Percentiles rank a stretch among this genome's conserved stretches.
Conservation (phyloP, 2,888 invertebrate genomes). For the Platyscelio sp. region DNA sequence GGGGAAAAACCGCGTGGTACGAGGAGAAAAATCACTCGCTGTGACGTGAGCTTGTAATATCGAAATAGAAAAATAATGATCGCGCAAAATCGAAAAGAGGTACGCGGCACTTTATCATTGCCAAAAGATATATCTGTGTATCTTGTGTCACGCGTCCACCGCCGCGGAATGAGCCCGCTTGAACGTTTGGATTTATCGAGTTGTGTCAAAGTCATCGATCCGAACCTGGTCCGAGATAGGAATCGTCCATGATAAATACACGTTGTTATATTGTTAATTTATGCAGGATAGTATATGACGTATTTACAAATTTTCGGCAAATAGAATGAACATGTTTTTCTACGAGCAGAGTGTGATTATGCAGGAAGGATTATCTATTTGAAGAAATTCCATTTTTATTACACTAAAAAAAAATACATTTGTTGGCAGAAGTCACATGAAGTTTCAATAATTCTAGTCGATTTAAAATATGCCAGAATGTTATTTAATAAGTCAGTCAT, state of each 20-base stretch:
- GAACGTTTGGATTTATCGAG: slow-evolving; percentile 56
- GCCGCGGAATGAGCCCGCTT: slow-evolving; percentile 53
- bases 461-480: no score
- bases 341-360: no score
- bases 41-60: slow-evolving; percentile 34
- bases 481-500: no score
- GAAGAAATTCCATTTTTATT: no score
- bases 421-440: no score
- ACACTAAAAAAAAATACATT: no score
- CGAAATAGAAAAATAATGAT: slow-evolving; percentile 48
- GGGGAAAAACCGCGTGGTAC: no score
- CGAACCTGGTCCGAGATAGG: slow-evolving; percentile 38
- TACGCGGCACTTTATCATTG: slow-evolving; percentile 54
- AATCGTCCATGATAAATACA: slow-evolving; percentile 57
- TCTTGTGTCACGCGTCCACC: slow-evolving; percentile 65
- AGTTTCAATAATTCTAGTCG: no score
- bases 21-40: slow-evolving; percentile 32
- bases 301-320: slow-evolving; percentile 8
- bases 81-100: slow-evolving; percentile 34
- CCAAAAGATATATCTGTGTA: slow-evolving; percentile 62
- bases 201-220: slow-evolving; percentile 46
- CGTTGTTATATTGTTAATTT: no score
- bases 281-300: no score
- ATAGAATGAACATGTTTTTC: no score
- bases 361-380: no score